Percentiles rank a stretch among this genome's conserved stretches.
These are phyloP conservation scores for Aphelenchoides bicaudatus DNA, from an alignment of 2,888 invertebrate genomes.

Conservation along the genomic window DNA sequence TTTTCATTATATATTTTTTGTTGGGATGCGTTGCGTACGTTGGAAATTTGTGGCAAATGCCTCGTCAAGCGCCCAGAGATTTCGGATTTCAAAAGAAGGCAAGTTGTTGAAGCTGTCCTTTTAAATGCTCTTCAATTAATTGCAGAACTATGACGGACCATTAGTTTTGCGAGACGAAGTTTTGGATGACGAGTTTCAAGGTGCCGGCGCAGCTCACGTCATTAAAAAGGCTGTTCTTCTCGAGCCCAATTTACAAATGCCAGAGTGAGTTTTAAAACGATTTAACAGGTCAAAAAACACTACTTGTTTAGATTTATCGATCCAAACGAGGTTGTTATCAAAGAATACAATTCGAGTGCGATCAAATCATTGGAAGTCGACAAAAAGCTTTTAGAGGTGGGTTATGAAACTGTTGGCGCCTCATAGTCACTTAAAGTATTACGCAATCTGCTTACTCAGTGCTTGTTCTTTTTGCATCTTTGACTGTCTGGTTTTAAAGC, in stretches of 20 bases:
- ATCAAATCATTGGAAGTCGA: conserved; percentile 17
- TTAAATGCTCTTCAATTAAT: too few relatives aligned
- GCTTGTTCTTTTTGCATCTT: neutral
- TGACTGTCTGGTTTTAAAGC: too few relatives aligned
- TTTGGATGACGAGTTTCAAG: conserved; percentile 25
- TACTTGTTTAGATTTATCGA: conserved; percentile 4
- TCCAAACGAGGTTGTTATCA: conserved; percentile 9
- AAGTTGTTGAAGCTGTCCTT: too few relatives aligned
- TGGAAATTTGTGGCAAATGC: neutral
- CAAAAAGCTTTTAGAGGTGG: conserved; percentile 25
- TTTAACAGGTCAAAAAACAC: neutral
- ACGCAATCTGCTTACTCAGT: neutral
- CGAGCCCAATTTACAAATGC: neutral
- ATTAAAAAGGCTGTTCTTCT: conserved; percentile 19
- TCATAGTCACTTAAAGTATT: neutral
- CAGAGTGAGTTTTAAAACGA: neutral
- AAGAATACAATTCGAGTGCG: conserved; percentile 14
- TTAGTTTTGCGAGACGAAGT: conserved; percentile 34
- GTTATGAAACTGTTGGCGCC: too few relatives aligned
- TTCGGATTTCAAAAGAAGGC: conserved; percentile 31
- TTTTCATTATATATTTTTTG: neutral
- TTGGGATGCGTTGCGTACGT: neutral
- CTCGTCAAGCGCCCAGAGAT: conserved; percentile 8
- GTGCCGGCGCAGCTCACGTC: conserved; percentile 18
- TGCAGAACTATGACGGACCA: conserved; percentile 36